A percentile compares a stretch with the other conserved stretches of the same genome.
phyloP scores from a whole-genome alignment of 2,113 vertebrate species.

The Hemibagrus wyckioides region DNA sequence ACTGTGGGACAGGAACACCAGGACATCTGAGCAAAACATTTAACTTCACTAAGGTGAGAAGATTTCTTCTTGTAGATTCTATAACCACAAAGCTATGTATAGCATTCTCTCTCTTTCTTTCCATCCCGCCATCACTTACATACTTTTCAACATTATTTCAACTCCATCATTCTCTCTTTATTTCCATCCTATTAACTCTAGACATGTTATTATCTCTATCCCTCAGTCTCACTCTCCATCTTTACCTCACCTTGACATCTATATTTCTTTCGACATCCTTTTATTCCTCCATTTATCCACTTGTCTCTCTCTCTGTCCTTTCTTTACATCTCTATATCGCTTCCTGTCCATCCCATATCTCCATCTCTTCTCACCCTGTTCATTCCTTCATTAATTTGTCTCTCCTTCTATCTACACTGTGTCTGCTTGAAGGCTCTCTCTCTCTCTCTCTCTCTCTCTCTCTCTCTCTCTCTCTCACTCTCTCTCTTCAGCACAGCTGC shows the following conservation, averaged over 20 bases:
- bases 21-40: no score
- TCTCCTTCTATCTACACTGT: conserved; percentile 19
- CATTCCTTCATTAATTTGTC: background rate
- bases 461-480: background rate
- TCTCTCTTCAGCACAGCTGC: conserved; percentile 68
- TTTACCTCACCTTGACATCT: no score
- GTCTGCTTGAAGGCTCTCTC: conserved; percentile 23
- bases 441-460: conserved; percentile 1
- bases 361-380: no score
- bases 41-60: background rate
- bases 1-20: no score
- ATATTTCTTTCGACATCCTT: background rate
- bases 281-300: background rate
- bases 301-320: background rate
- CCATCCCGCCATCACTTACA: no score
- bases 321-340: background rate
- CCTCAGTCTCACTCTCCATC: no score
- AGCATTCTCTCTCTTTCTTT: background rate
- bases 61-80: no score
- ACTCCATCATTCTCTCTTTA: no score
- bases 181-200: no score
- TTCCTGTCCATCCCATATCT: background rate
- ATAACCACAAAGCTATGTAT: no score
- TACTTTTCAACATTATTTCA: no score
- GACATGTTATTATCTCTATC: no score